Conservation (phyloP, 2,113 vertebrate species). For the Grallaria varia region DNA sequence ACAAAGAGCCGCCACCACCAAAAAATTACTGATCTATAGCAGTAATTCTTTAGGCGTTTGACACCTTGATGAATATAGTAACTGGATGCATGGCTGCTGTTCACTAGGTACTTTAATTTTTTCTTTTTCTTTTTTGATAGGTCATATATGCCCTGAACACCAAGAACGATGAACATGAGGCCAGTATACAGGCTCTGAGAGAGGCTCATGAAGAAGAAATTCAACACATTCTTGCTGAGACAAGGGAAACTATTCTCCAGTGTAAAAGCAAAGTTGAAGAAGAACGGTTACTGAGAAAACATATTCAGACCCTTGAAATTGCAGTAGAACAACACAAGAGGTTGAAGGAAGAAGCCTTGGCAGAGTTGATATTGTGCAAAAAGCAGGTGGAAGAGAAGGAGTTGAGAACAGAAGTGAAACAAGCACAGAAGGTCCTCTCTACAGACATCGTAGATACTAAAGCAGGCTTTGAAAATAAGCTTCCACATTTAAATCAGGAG, state of each 20-base stretch:
- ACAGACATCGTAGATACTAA: constrained; percentile 54
- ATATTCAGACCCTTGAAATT: constrained; percentile 84
- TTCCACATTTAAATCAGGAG: constrained; percentile 73
- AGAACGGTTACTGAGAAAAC: constrained; percentile 77
- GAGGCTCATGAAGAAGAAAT: constrained; percentile 86
- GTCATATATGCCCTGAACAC: constrained; percentile 94
- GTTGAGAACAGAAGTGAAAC: constrained; percentile 68
- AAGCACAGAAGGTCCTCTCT: constrained; percentile 68
- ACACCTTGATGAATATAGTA: background rate
- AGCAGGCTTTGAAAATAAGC: constrained; percentile 65
- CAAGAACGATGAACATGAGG: constrained; percentile 91
- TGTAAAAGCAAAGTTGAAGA: constrained; percentile 73
- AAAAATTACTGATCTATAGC: background rate
- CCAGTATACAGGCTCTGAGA: constrained; percentile 79
- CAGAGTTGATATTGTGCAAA: constrained; percentile 68
- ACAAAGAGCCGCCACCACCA: background rate
- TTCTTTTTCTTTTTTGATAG: constrained; percentile 66
- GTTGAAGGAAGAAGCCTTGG: constrained; percentile 79
- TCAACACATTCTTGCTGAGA: constrained; percentile 80
- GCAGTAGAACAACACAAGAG: constrained; percentile 85
- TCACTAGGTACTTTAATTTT: background rate
- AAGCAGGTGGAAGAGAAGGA: constrained; percentile 70
- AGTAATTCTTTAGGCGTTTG: background rate
- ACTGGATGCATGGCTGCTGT: background rate
- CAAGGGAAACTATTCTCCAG: constrained; percentile 70